Percentiles rank a stretch among this genome's conserved stretches.
Conservation (phyloP, 2,888 invertebrate species). For the Siphonodentalium dalli region DNA sequence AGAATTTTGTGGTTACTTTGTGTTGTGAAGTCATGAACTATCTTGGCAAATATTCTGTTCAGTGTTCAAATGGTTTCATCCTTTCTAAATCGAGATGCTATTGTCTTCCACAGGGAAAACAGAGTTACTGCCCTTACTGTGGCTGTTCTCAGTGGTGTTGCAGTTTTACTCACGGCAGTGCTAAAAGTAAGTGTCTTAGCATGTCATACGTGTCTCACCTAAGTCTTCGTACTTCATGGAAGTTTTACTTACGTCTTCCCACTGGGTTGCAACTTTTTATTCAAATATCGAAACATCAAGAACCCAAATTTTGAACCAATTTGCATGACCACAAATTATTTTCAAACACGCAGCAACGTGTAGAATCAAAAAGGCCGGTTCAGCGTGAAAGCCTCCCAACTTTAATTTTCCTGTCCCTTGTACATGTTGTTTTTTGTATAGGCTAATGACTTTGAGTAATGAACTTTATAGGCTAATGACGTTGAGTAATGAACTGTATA, state of each 20-base stretch:
- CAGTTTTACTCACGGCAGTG: conserved; percentile 89
- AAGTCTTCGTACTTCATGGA: too few species aligned
- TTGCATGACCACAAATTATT: too few species aligned
- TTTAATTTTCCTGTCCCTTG: too few species aligned
- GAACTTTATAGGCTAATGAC: too few species aligned
- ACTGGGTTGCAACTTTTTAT: not conserved
- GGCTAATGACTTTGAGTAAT: too few species aligned
- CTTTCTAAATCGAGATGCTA: not conserved
- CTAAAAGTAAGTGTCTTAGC: conserved; percentile 68
- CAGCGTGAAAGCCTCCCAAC: too few species aligned
- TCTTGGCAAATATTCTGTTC: not conserved
- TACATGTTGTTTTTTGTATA: too few species aligned
- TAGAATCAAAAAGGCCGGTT: too few species aligned
- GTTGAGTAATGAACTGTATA: too few species aligned
- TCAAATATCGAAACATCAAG: not conserved
- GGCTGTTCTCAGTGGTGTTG: conserved; percentile 90
- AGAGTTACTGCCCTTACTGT: conserved; percentile 91
- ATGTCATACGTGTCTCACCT: too few species aligned
- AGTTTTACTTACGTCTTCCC: not conserved
- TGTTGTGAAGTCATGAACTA: not conserved
- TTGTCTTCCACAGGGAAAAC: conserved; percentile 69
- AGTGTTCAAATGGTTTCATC: not conserved
- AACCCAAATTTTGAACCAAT: too few species aligned
- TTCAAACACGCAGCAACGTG: too few species aligned
- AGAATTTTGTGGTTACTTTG: not conserved